Base-by-base conservation (phyloP, 2,797 vertebrate genomes). In the Tenualosa ilisha region DNA sequence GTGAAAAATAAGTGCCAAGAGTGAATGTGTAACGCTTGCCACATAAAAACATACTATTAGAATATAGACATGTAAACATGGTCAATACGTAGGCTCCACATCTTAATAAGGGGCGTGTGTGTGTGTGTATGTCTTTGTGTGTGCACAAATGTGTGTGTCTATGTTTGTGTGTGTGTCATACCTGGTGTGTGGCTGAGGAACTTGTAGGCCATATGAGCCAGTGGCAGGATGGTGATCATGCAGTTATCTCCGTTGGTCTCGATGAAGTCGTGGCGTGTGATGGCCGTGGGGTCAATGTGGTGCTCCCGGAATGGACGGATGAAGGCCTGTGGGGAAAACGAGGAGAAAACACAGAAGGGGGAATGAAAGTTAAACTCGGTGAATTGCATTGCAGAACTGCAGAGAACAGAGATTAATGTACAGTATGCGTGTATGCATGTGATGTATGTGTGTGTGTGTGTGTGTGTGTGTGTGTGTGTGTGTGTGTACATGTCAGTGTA, bases 161-260 rank as follows among this genome's bases (percentile, higher is more conserved):
- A 43, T 68, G 40, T n/a, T 22, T 49, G 83, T 31, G 40, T 24
- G 51, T 31, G 43, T 40, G 72, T n/a, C 75, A 84, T 85, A 93
- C 92, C 92, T 89, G 92, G 89, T 51, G 90, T 82, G 86, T 86
- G 84, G 72, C 85, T 89, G 50, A 88, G 65, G 86, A 92, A 92
- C 87, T 88, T 93, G 91, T 90, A 93, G 86, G 91, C 85, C 92
- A 92, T 92, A 86, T 92, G 89, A 31, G 90, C 84, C 84, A 93
- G 91, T 46, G 92, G 92, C 85, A 92, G 88, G 85, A 93, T 86
- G 86, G 92, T 91, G 89, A 92, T 89, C 91, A 93, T 91, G 88
- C 92, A 93, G 91, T 93, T 93, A 89, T 93, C 92, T 56, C 92
- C 92, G 83, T 92, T 93, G 84, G 92, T 92, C 87, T 93, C 92